These are phyloP conservation scores for Oreocharis arfaki DNA, from an alignment of 2,113 vertebrate genomes.

Conservation along the genomic window DNA sequence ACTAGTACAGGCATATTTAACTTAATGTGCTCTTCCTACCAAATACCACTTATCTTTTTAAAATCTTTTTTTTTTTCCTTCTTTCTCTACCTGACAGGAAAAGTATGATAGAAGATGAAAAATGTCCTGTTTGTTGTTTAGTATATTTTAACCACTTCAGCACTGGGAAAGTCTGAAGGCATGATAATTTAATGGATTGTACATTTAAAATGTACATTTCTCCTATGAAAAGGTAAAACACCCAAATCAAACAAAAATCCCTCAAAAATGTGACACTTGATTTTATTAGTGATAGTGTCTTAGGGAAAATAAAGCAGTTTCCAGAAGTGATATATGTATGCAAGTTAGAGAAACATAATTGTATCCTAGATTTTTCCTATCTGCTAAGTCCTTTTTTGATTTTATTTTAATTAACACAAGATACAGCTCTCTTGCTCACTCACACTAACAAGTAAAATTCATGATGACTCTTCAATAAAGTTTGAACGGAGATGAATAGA, in stretches of 20 bases:
- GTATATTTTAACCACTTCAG: background rate
- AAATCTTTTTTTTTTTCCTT: background rate
- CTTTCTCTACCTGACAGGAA: background rate
- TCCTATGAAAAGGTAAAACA: background rate
- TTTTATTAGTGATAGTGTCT: background rate
- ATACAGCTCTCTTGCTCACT: background rate
- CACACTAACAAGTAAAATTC: background rate
- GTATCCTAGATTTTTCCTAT: background rate
- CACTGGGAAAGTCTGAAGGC: background rate
- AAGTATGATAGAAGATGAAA: background rate
- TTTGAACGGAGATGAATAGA: background rate
- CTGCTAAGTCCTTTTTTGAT: background rate
- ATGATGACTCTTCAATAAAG: background rate
- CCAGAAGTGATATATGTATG: background rate
- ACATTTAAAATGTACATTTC: accelerated
- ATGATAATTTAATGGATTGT: background rate
- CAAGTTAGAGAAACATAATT: background rate
- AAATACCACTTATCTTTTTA: background rate
- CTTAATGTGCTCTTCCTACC: background rate
- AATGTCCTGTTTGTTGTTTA: background rate
- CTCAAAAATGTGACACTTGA: background rate
- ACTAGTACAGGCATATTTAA: background rate
- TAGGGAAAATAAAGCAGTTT: background rate
- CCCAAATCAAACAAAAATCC: background rate
- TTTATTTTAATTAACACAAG: background rate